Evolutionary conservation across 2,888 invertebrate species (phyloP), one percentile per base, ranked within the genome.

Genomic region (Anoplius nigerrimus): DNA sequence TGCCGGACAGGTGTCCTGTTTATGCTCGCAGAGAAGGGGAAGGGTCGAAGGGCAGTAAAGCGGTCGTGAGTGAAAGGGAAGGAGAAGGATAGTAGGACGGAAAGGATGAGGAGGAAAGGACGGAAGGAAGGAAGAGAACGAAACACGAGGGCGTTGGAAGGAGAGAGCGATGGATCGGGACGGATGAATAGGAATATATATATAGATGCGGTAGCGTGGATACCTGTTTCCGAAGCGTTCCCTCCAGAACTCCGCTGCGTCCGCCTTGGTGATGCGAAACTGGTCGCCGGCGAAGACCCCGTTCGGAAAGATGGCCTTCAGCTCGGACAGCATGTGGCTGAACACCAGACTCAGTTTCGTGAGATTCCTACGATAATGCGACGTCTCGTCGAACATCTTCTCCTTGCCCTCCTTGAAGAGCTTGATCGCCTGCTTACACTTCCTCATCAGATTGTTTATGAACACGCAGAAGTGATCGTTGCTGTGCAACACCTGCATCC

Each of bases 181-280:
- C 16, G 53, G 21, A 53, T n/a, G 42, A 56, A 34, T 34, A 11
- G 11, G 34, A 8, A 11, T 34, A 6, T 18, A 27, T n/a, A n/a
- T n/a, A n/a, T n/a, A n/a, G n/a, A n/a, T n/a, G 24, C 6, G 6
- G 24, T 34, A 34, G 11, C 2, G 34, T 34, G n/a, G 16, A 55
- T 90, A 98, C 98, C 97, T 98, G 92, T 98, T 97, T 82, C 97
- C 97, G 90, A 99, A 99, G 88, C 97, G 95, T 69, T 92, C 93
- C 87, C 94, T 95, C 99, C 99, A 99, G 90, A 99, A 99, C 77
- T 98, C 98, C 0, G 98, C 97, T 11, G 99, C 99, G 91, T 99
- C 99, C 81, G 97, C 95, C 91, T 99, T 99, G 27, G 99, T 99
- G 86, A 99, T 98, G 86, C 99, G 94, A 90, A 98, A 99, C 89